Evolutionary conservation across 2,113 vertebrate genomes (phyloP).

Genomic region (Copsychus sechellarum): DNA sequence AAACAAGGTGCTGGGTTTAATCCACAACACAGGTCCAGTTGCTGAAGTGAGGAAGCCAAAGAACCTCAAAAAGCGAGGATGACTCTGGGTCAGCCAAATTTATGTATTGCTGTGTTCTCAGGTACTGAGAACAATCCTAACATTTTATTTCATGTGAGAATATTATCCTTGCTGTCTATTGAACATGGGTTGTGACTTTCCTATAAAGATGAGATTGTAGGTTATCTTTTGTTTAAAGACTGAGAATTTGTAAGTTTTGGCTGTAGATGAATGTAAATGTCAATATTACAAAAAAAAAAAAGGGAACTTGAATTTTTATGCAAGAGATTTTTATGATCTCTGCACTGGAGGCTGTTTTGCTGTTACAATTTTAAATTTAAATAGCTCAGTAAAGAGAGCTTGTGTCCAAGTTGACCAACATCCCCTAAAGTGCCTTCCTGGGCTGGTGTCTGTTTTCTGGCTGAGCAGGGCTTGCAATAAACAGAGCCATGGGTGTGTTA

Average conservation of each 20-base stretch:
- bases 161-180: not conserved
- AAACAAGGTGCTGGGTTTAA: slow-evolving; percentile 12
- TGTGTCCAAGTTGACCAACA: not conserved
- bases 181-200: not conserved
- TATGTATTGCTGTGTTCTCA: not conserved
- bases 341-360: not conserved
- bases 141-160: not conserved
- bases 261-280: not conserved
- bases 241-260: not conserved
- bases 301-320: not conserved
- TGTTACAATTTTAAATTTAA: not conserved
- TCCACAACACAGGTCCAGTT: not conserved
- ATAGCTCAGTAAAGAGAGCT: not conserved
- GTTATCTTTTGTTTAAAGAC: not conserved
- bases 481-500: not conserved
- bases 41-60: not conserved
- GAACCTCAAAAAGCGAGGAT: not conserved
- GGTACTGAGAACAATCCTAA: not conserved
- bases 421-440: not conserved
- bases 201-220: not conserved
- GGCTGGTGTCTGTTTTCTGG: not conserved
- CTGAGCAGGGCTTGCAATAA: not conserved
- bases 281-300: not conserved
- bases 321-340: not conserved
- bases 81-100: not conserved